Base-by-base conservation (phyloP, 2,888 invertebrate genomes). In the Brachycybe producta region DNA sequence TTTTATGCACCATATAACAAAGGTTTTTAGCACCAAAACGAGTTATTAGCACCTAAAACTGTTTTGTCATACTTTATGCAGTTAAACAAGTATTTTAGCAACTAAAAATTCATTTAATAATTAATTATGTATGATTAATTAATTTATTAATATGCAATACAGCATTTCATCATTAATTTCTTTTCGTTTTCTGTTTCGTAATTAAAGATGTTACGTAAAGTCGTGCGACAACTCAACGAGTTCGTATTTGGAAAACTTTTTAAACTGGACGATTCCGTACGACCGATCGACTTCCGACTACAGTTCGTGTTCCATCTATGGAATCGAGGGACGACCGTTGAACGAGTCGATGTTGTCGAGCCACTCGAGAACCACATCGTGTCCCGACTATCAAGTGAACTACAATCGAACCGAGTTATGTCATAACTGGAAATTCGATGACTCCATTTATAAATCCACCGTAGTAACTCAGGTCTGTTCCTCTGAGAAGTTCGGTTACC, bases 161-260 rank as follows among this genome's bases (percentile, higher is more conserved):
- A n/a, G n/a, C n/a, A 15, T 42, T 42, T 4, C 30, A 15, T 3
- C 8, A 3, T 15, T 30, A 15, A 30, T 30, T 15, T 28, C 3
- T n/a, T 15, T 2, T 13, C 5, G 5, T 30, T 44, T 44, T 32
- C 8, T 32, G 21, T 27, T 32, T 5, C 15, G n/a, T n/a, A n/a
- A n/a, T 19, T 44, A 8, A 23, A 46, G 46, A 11, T 46, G 46
- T 24, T 46, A 30, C 11, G 36, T 46, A 24, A 24, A 21, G 5
- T n/a, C 23, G 13, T 46, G 46, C 24, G 46, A 46, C 15, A 35
- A 46, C 26, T n/a, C n/a, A 17, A 35, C 35, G 15, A 46, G 35
- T 1, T 11, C 7, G 15, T 46, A 46, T 35, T 46, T 23, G n/a
- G 46, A 46, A n/a, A 36, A 46, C n/a, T 46, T 46, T 35, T 3